Evolutionary conservation across 2,113 vertebrate genomes (phyloP), one percentile per base, ranked within the genome.

Genomic region (Eurypyga helias): DNA sequence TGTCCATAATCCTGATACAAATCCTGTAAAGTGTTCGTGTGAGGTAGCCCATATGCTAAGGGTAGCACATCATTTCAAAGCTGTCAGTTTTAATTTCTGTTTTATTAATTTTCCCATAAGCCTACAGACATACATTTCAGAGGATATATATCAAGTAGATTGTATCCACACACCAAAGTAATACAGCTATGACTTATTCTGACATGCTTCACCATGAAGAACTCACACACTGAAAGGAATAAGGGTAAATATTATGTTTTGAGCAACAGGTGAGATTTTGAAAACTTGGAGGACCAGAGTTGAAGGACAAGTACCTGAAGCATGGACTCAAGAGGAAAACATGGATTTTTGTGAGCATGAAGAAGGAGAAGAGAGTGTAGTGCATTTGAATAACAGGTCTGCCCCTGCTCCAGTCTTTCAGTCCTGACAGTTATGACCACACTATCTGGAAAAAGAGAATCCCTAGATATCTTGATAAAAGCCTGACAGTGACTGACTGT

Each of bases 101-200:
- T 97, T 98, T 98, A 98, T 98, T 98, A 98, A 98, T 98, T 98
- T 98, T 98, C 90, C 97, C 96, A 95, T 98, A 98, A 98, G 94
- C 91, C 96, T 95, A 87, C 95, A 96, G 95, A 96, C 85, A 38
- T 97, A 96, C 57, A 97, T 97, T 98, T 97, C 96, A 98, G 94
- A 96, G 83, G 81, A 71, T 93, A 79, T 98, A 96, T 95, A 97
- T 97, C 97, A 97, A 66, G 49, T 83, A 87, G 93, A 94, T 95
- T 83, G 31, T 94, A 97, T 96, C 72, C 90, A 94, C 92, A 97
- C 93, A 96, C 97, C 97, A 96, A 96, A 97, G 73, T 65, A 95
- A 83, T 91, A 88, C 87, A 94, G 83, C 13, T 19, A 80, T 60
- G 93, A 75, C 57, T 96, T 93, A 69, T 93, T 97, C 61, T 57